A percentile compares a stretch with the other conserved stretches of the same genome.
These are phyloP conservation scores for Mnemiopsis leidyi DNA, from an alignment of 37 sponge, comb jelly and placozoan species.

Conservation along the genomic window DNA sequence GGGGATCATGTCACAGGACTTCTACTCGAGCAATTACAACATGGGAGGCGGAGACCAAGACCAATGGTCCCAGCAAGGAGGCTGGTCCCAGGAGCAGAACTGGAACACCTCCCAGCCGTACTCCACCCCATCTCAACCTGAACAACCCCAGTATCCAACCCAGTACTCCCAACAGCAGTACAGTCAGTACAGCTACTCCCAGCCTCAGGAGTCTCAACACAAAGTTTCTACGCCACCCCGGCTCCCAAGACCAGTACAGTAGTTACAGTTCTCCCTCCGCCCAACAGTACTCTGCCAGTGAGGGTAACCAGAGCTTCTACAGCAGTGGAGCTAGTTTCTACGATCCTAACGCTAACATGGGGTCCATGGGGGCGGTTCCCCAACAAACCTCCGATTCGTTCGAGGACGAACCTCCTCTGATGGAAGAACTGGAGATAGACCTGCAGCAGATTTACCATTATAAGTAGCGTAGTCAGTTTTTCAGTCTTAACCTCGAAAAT, in stretches of 20 bases:
- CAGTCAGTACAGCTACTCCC: not conserved
- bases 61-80: slow-evolving; percentile 7
- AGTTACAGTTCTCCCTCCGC: not conserved
- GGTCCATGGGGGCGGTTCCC: not conserved
- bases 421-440: slow-evolving; percentile 92
- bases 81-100: too few relatives aligned
- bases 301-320: not conserved
- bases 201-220: not conserved
- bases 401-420: slow-evolving; percentile 87
- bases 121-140: not conserved
- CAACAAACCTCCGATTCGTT: slow-evolving; percentile 45
- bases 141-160: not conserved
- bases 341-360: slow-evolving; percentile 36
- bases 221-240: not conserved
- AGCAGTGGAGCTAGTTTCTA: slow-evolving; percentile 12
- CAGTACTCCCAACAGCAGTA: too few relatives aligned
- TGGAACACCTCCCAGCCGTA: not conserved
- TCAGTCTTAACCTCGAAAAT: too few relatives aligned
- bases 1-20: slow-evolving; percentile 51
- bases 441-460: slow-evolving; percentile 82
- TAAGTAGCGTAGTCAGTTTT: too few relatives aligned
- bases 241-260: slow-evolving; percentile 24
- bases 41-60: not conserved
- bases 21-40: slow-evolving; percentile 30
- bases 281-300: not conserved